Conservation (phyloP, 2,113 vertebrate genomes). For the Halcyon malimbica region DNA sequence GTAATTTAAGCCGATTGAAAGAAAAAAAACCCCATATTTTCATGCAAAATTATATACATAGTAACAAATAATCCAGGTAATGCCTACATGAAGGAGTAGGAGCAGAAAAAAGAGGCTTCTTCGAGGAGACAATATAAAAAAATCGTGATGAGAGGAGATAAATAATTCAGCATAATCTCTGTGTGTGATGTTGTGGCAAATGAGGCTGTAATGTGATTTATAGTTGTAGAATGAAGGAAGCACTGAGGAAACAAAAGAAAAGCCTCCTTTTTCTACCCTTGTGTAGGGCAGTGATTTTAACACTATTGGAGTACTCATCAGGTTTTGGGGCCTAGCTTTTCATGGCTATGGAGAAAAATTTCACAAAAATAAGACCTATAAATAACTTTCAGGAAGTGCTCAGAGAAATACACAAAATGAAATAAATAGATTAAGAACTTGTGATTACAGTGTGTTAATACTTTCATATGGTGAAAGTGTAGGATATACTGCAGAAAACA, state of each 20-base stretch:
- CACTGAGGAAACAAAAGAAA: background rate
- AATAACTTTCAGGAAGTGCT: background rate
- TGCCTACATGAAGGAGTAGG: background rate
- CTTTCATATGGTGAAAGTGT: background rate
- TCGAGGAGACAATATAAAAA: background rate
- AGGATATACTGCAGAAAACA: background rate
- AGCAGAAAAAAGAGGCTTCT: background rate
- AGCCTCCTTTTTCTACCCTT: background rate
- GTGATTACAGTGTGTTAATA: background rate
- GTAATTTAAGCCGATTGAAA: background rate
- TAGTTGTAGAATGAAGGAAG: background rate
- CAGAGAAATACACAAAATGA: background rate
- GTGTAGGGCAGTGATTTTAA: background rate
- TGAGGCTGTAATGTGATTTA: background rate
- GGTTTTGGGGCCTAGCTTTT: background rate
- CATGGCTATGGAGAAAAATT: background rate
- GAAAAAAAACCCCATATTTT: background rate
- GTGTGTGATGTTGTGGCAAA: background rate
- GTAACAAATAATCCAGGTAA: background rate
- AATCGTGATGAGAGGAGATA: background rate
- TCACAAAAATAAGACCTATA: background rate
- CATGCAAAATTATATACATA: background rate
- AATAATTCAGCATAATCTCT: background rate
- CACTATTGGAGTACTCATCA: background rate
- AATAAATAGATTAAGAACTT: background rate